These are phyloP conservation scores for Syrrhaptes paradoxus DNA, from an alignment of 2,113 vertebrate species.

Conservation along the genomic window DNA sequence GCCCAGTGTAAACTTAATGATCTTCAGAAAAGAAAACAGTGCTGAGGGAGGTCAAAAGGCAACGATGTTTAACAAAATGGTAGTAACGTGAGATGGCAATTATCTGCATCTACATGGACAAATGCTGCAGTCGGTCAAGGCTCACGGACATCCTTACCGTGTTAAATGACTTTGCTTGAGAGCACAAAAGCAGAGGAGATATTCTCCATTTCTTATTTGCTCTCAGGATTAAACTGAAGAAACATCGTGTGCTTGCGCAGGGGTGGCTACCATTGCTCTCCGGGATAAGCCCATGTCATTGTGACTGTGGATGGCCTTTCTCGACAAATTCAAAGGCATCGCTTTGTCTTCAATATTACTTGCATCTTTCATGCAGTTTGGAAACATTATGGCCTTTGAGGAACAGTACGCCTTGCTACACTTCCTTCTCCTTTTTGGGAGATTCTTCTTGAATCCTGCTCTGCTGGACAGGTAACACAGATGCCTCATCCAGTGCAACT, in stretches of 20 bases:
- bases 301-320: neutral
- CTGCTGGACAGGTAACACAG: neutral
- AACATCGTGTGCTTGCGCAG: neutral
- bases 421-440: neutral
- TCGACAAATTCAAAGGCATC: neutral
- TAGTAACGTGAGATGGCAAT: neutral
- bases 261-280: neutral
- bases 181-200: neutral
- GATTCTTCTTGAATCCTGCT: neutral
- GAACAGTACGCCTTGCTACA: neutral
- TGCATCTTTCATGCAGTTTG: neutral
- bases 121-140: neutral
- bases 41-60: conserved; percentile 10
- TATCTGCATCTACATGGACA: neutral
- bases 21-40: conserved; percentile 38
- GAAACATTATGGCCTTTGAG: neutral
- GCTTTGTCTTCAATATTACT: neutral
- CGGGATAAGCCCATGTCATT: neutral
- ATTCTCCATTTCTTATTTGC: neutral
- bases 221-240: neutral
- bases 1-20: neutral
- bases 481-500: neutral
- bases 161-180: neutral
- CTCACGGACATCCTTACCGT: neutral
- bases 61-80: neutral